Evolutionary conservation across 2,797 vertebrate genomes (phyloP).

Genomic region (Sebastes diaconus): DNA sequence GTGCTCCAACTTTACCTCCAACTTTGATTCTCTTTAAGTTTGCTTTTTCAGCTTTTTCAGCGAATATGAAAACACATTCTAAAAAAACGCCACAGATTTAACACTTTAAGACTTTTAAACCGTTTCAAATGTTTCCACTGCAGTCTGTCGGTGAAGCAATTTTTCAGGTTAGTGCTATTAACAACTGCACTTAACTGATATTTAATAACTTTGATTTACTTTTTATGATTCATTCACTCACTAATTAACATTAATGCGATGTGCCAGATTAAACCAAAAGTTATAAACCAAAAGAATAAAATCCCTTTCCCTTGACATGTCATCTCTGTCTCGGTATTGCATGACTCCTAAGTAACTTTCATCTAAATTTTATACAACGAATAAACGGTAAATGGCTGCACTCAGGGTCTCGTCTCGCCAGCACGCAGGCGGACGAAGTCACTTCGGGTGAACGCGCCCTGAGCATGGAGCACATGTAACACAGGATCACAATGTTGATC

Average conservation of each 20-base stretch:
- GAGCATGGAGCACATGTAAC: constrained; percentile 53
- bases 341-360: not conserved
- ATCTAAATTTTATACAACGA: not conserved
- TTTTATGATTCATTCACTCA: not conserved
- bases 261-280: not conserved
- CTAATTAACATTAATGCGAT: not conserved
- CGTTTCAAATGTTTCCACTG: constrained; percentile 10
- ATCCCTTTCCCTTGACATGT: not conserved
- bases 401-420: not conserved
- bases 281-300: not conserved
- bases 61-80: not conserved
- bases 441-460: constrained; percentile 14
- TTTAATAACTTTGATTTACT: not conserved
- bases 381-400: not conserved
- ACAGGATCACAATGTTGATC: constrained; percentile 67
- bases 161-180: not conserved
- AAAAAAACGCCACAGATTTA: not conserved
- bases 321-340: not conserved
- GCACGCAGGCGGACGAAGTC: not conserved
- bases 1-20: not conserved
- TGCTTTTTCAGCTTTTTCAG: not conserved
- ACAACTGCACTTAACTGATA: not conserved
- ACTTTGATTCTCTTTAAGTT: not conserved
- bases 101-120: not conserved
- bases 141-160: not conserved